Evolutionary conservation across 2,888 invertebrate genomes (phyloP).

Genomic region (Xanthorhoe spadicearia): DNA sequence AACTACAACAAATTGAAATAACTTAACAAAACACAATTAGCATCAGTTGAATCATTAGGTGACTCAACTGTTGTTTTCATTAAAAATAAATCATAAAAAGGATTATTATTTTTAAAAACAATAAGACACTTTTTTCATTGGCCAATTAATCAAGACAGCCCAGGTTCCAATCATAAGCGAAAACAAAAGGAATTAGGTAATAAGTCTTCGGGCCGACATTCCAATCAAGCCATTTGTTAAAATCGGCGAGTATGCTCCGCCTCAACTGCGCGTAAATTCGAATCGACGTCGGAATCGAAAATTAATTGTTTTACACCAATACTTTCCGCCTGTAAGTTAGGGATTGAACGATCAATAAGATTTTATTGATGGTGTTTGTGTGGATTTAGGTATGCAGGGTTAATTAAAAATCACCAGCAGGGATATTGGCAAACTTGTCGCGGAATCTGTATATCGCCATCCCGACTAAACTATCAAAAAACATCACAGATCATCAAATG

Average conservation of each 20-base stretch:
- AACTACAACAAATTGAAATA: no score
- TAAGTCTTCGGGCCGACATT: constrained; percentile 63
- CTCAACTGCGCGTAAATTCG: constrained; percentile 48
- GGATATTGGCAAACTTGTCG: no score
- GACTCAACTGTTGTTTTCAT: no score
- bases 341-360: constrained; percentile 25
- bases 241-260: constrained; percentile 54
- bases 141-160: constrained; percentile 44
- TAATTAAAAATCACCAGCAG: no score
- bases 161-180: constrained; percentile 46
- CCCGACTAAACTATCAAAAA: no score
- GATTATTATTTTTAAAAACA: constrained; percentile 1
- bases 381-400: neutral
- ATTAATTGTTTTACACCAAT: constrained; percentile 57
- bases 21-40: no score
- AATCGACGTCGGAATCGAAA: constrained; percentile 57
- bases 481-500: no score
- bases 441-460: no score
- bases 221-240: constrained; percentile 74
- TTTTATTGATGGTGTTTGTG: constrained; percentile 5
- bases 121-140: constrained; percentile 8
- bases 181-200: constrained; percentile 62
- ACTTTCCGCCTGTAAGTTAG: constrained; percentile 38
- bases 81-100: no score
- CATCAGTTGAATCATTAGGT: no score